Conservation (phyloP, 2,113 vertebrate genomes). For the Otis tarda region DNA sequence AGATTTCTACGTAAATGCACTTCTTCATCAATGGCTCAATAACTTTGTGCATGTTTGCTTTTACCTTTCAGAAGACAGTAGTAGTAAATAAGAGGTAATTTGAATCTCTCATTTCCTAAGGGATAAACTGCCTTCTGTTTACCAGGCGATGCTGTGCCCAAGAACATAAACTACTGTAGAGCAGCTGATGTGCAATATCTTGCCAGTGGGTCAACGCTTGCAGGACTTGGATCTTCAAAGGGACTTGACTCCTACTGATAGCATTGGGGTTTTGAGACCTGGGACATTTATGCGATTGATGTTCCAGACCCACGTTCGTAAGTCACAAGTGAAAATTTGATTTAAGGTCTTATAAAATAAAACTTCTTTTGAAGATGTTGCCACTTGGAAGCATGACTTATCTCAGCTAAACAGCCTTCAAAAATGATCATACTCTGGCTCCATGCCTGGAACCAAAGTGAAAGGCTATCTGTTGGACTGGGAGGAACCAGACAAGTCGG, state of each 20-base stretch:
- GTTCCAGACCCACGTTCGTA: fast-evolving
- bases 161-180: not conserved
- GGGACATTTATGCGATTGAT: not conserved
- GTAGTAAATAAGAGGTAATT: not conserved
- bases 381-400: conserved; percentile 26
- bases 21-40: not conserved
- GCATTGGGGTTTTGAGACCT: not conserved
- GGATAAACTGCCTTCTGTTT: not conserved
- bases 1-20: not conserved
- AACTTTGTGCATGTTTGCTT: not conserved
- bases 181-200: not conserved
- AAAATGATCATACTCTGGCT: not conserved
- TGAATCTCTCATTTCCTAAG: not conserved
- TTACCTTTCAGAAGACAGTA: not conserved
- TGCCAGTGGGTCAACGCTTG: not conserved
- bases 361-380: not conserved
- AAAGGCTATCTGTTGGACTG: not conserved
- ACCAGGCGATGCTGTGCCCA: not conserved
- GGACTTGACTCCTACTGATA: not conserved
- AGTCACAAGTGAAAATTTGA: not conserved
- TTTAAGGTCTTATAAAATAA: not conserved
- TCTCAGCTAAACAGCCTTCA: conserved; percentile 12
- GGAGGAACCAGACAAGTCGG: not conserved
- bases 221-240: not conserved
- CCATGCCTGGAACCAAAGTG: not conserved